phyloP scores from a whole-genome alignment of 2,888 invertebrate genomes.

The Eucera pruinosa region DNA sequence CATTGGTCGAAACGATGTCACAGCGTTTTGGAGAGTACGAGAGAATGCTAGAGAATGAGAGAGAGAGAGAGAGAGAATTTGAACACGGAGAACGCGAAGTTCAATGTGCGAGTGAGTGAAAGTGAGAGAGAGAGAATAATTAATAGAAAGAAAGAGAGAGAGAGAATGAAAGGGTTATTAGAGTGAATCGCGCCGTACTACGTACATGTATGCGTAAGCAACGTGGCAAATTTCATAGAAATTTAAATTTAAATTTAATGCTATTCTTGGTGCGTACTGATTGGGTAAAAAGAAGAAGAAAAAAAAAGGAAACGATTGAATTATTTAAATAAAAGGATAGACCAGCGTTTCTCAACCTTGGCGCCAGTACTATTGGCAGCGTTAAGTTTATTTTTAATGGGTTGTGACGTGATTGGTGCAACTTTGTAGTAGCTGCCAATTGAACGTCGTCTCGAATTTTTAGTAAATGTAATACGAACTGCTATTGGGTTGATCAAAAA shows the following conservation, averaged over 20 bases:
- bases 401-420: too few relatives aligned
- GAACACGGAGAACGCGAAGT: neutral
- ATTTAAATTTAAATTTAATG: conserved; percentile 45
- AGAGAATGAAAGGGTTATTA: conserved; percentile 31
- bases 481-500: too few relatives aligned
- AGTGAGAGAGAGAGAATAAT: conserved; percentile 27
- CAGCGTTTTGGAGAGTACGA: conserved; percentile 39
- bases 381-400: too few relatives aligned
- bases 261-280: conserved; percentile 41
- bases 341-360: too few relatives aligned
- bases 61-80: neutral
- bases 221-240: conserved; percentile 35
- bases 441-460: too few relatives aligned
- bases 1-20: conserved; percentile 62
- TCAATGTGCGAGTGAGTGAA: conserved; percentile 17
- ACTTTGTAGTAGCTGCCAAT: too few relatives aligned
- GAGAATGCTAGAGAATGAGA: neutral
- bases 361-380: too few relatives aligned
- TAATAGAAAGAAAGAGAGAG: conserved; percentile 11
- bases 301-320: conserved; percentile 9
- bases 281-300: conserved; percentile 7
- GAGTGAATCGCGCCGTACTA: conserved; percentile 59
- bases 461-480: too few relatives aligned
- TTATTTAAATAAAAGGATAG: conserved; percentile 47
- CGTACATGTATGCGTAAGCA: conserved; percentile 35